These are phyloP conservation scores for Illadopsis cleaveri DNA, from an alignment of 2,113 vertebrate genomes.

Conservation along the genomic window DNA sequence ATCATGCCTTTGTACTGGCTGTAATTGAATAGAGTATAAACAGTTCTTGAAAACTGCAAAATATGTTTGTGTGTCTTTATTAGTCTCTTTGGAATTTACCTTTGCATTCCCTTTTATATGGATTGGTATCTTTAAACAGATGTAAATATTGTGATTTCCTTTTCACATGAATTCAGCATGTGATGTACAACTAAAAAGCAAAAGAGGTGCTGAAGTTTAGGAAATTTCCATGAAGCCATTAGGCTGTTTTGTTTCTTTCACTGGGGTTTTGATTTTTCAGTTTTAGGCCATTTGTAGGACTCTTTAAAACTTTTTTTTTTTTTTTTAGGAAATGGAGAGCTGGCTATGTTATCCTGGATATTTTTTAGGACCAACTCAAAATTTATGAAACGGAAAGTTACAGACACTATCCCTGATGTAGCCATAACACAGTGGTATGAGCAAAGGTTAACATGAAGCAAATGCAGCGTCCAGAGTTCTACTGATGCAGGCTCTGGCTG, in stretches of 20 bases:
- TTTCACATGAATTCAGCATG: conserved; percentile 48
- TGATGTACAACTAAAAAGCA: conserved; percentile 48
- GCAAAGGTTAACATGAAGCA: conserved; percentile 39
- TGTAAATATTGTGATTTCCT: conserved; percentile 53
- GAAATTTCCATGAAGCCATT: conserved; percentile 30
- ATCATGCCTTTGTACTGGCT: conserved; percentile 53
- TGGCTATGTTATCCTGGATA: not conserved
- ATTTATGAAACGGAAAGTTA: conserved; percentile 4
- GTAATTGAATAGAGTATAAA: conserved; percentile 48
- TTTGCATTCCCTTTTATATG: conserved; percentile 62
- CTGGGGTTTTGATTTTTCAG: conserved; percentile 11
- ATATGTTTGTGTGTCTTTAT: conserved; percentile 65
- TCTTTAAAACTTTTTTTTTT: not conserved
- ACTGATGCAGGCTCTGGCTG: not conserved
- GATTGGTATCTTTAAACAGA: conserved; percentile 52
- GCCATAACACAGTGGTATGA: not conserved
- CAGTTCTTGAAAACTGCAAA: conserved; percentile 50
- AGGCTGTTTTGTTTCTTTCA: conserved; percentile 1
- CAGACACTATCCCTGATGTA: not conserved
- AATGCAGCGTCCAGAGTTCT: not conserved
- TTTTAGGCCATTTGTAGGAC: not conserved
- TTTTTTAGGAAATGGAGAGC: not conserved
- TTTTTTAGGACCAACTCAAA: not conserved
- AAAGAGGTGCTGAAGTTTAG: conserved; percentile 40
- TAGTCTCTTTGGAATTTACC: conserved; percentile 55